These are phyloP conservation scores for Eupithecia pulchellata DNA, from an alignment of 2,888 invertebrate genomes.

Conservation along the genomic window DNA sequence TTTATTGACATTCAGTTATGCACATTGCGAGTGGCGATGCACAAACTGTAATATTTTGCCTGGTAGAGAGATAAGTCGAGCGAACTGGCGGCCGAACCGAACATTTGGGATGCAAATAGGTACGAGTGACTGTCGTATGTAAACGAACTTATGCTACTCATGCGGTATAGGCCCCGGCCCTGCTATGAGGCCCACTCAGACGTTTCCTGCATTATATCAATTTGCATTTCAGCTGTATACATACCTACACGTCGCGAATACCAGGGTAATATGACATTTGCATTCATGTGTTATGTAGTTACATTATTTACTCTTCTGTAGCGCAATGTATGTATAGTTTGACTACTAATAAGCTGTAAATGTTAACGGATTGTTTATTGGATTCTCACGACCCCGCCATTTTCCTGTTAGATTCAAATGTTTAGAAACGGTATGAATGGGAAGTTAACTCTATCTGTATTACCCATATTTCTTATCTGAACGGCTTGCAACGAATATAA, in stretches of 20 bases:
- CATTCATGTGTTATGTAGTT: conserved; percentile 46
- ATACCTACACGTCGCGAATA: conserved; percentile 44
- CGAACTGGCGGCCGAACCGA: conserved; percentile 74
- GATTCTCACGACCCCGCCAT: conserved; percentile 41
- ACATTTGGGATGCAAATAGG: conserved; percentile 84
- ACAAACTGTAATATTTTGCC: conserved; percentile 84
- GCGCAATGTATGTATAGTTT: conserved; percentile 39
- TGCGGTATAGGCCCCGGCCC: conserved; percentile 78
- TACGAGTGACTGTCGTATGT: conserved; percentile 81
- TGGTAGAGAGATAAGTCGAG: conserved; percentile 77
- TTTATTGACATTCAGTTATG: conserved; percentile 85
- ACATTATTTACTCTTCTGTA: conserved; percentile 43
- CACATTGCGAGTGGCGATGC: conserved; percentile 81
- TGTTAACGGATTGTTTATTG: conserved; percentile 40
- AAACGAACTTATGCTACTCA: conserved; percentile 84
- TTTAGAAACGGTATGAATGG: conserved; percentile 22
- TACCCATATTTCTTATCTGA: conserved; percentile 20
- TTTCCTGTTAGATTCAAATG: conserved; percentile 40
- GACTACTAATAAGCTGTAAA: conserved; percentile 44
- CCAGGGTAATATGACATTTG: conserved; percentile 50
- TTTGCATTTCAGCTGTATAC: conserved; percentile 82
- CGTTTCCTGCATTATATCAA: conserved; percentile 85
- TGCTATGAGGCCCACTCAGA: conserved; percentile 84
- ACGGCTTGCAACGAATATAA: conserved; percentile 20
- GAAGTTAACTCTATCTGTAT: conserved; percentile 16